phyloP scores from a whole-genome alignment of 2,888 invertebrate species.

The Leptodirus hochenwartii region DNA sequence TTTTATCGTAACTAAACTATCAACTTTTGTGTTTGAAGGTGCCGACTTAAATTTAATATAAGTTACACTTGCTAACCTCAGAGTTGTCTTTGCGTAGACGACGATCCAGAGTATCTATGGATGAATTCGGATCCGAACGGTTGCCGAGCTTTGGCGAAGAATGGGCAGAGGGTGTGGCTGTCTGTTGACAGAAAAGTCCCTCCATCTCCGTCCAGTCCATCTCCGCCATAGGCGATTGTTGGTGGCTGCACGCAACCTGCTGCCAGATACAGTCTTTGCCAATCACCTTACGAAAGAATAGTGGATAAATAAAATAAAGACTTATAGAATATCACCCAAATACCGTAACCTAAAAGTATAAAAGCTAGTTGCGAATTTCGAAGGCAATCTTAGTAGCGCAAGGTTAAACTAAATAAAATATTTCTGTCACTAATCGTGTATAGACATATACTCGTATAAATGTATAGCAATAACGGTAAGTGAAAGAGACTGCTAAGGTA shows the following conservation, averaged over 20 bases:
- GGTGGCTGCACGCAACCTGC: conserved; percentile 67
- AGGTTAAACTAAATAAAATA: too few relatives aligned
- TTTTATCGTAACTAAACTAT: too few relatives aligned
- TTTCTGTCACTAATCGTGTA: too few relatives aligned
- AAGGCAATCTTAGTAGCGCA: too few relatives aligned
- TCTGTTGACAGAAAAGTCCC: conserved; percentile 83
- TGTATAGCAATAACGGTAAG: too few relatives aligned
- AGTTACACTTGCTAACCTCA: conserved; percentile 33
- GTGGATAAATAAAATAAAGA: conserved; percentile 1
- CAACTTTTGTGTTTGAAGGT: conserved; percentile 1
- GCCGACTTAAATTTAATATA: background rate
- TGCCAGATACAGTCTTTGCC: conserved; percentile 91
- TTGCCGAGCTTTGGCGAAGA: conserved; percentile 35
- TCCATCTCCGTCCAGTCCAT: conserved; percentile 91
- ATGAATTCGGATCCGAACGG: conserved; percentile 24
- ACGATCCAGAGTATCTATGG: conserved; percentile 30
- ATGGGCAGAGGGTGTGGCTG: conserved; percentile 32
- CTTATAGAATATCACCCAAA: too few relatives aligned
- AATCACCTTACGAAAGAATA: conserved; percentile 39
- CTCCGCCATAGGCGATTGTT: conserved; percentile 64
- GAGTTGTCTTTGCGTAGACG: conserved; percentile 62
- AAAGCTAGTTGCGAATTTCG: too few relatives aligned
- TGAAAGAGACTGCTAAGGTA: too few relatives aligned
- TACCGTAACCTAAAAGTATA: too few relatives aligned
- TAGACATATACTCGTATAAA: too few relatives aligned